Base-by-base conservation (phyloP, 1,140 invertebrate genomes). In the Macrotrachela quadricornifera region DNA sequence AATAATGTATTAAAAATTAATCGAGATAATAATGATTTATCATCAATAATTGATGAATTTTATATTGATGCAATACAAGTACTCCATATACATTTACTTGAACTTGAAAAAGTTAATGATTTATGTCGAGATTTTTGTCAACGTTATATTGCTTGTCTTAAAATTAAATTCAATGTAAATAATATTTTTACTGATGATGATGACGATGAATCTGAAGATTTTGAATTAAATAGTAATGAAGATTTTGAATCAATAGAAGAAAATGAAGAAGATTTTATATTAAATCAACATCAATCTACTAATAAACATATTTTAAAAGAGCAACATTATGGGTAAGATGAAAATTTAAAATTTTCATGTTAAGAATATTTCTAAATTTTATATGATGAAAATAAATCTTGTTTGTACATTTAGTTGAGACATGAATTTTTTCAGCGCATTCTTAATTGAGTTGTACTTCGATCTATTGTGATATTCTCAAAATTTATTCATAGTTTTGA, bases 31-130 rank as follows among this genome's bases (percentile, higher is more conserved):
- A 2, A 48, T 18, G 37, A 16, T 15, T 13, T 18, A 51, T 16
- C 21, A 37, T 4, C 42, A 15, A n/a, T 44, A 3, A 44, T 52
- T 40, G 15, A 46, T 70, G 68, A 68, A 70, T 65, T 58, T 71
- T 8, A 67, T 30, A 30, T 30, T 30, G 21, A 68, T 58, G 63
- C 67, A 14, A 65, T 71, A 37, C 65, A 70, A 50, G 69, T 71
- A 13, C 60, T 71, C 52, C 56, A 67, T 16, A 71, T 71, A 56
- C 68, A 71, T 59, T 55, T 71, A 11, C 48, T 70, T 21, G 69
- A 71, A 57, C 52, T 71, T 16, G 67, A 70, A 55, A 71, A 70
- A 63, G 69, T 71, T 12, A 68, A 62, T 45, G 69, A 71, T 40
- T 54, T 71, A 44, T 70, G 69, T 57, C 65, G 65, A 51, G 69